Evolutionary conservation across 1,140 invertebrate species (phyloP), one percentile per base, ranked within the genome.

Genomic region (Augochlora pura): DNA sequence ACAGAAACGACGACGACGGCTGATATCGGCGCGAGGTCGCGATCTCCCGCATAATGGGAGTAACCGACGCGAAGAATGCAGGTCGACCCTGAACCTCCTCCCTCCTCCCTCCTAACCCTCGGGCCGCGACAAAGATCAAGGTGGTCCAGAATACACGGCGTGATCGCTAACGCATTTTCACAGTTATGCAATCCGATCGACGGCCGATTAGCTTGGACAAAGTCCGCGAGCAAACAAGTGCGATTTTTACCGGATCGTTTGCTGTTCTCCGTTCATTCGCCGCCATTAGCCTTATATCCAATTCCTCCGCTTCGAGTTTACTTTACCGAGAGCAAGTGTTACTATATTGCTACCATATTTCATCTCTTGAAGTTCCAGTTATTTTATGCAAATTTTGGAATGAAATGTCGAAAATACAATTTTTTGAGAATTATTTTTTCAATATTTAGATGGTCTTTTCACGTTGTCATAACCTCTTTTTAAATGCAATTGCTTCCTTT

Each of bases 111-210:
- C n/a, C n/a, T n/a, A n/a, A n/a, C n/a, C n/a, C n/a, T n/a, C n/a
- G n/a, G n/a, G 66, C 69, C 49, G 18, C 52, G 84, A 83, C 74
- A 87, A 86, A 89, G 88, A 89, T 90, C 84, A 88, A 88, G 88
- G 85, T 46, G 73, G 62, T 82, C 73, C 64, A 77, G 87, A 75
- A 80, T 32, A 73, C 60, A 70, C 52, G 21, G 75, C 38, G 18
- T n/a, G 77, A 82, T 63, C 25, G 73, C 64, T 60, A 70, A 60
- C 71, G 59, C 63, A 74, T 84, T 83, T 81, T 84, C 74, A 78
- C 59, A 67, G 64, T 85, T 86, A 86, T 64, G 74, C 66, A 83
- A 85, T 57, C 80, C 5, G 46, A 65, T 27, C 68, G 59, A 32
- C 57, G 42, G 18, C 23, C 42, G 14, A 60, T 69, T 27, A 27